Conservation (phyloP, 2,888 invertebrate genomes). For the Scaptomyza polygonia region DNA sequence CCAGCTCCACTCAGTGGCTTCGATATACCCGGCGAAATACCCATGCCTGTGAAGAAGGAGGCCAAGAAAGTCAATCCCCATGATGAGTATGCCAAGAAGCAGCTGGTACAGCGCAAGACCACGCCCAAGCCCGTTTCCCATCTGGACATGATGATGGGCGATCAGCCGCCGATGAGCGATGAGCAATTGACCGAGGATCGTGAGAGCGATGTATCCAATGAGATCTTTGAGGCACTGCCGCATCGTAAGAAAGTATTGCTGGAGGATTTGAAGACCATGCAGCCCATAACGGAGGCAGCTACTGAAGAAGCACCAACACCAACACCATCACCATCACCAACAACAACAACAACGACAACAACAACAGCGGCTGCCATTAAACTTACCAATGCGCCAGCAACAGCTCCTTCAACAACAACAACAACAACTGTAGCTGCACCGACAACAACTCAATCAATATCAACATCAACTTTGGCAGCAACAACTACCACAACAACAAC, state of each 20-base stretch:
- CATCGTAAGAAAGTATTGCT: slow-evolving; percentile 82
- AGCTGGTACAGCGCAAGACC: slow-evolving; percentile 23
- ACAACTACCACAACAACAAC: slow-evolving; percentile 16
- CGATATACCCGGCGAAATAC: slow-evolving; percentile 79
- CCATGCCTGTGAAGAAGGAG: slow-evolving; percentile 81
- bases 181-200: slow-evolving; percentile 63
- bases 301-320: slow-evolving; percentile 10
- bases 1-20: slow-evolving; percentile 46
- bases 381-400: slow-evolving; percentile 8
- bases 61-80: slow-evolving; percentile 74
- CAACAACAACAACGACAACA: slow-evolving; percentile 5
- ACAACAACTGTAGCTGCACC: slow-evolving; percentile 15
- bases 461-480: slow-evolving; percentile 19
- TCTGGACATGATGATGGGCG: slow-evolving; percentile 84
- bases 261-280: slow-evolving; percentile 78
- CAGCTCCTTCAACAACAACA: slow-evolving; percentile 6
- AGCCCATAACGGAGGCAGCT: slow-evolving; percentile 31
- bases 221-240: slow-evolving; percentile 82
- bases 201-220: slow-evolving; percentile 79
- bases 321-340: slow-evolving; percentile 18
- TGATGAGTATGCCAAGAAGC: slow-evolving; percentile 53
- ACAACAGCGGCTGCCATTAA: slow-evolving; percentile 13
- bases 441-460: slow-evolving; percentile 17
- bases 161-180: slow-evolving; percentile 75
- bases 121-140: slow-evolving; percentile 27